Evolutionary conservation across 1,140 invertebrate genomes (phyloP).

Genomic region (Cotesia vestalis): DNA sequence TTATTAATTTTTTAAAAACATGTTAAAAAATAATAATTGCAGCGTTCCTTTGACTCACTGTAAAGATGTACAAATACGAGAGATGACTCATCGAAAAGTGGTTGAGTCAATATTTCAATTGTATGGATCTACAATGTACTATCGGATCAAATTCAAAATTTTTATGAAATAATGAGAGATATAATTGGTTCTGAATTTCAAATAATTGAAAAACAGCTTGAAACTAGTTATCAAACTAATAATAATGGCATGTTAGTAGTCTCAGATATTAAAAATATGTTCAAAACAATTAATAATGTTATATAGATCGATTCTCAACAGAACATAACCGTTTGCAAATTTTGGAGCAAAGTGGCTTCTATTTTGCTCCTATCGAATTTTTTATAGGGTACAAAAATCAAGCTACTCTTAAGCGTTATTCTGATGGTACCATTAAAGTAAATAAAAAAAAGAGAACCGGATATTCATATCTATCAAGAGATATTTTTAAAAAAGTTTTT

Average conservation of each 20-base stretch:
- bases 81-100: no score
- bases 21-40: no score
- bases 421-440: slow-evolving; percentile 10
- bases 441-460: slow-evolving; percentile 16
- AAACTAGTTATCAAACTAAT: neutral
- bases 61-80: no score
- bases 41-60: no score
- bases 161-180: neutral
- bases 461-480: slow-evolving; percentile 21
- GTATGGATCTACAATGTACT: neutral
- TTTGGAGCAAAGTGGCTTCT: slow-evolving; percentile 10
- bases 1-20: no score
- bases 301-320: neutral
- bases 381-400: neutral
- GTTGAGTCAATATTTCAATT: neutral
- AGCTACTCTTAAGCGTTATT: neutral
- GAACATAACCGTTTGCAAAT: slow-evolving; percentile 22
- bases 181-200: neutral
- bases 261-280: neutral
- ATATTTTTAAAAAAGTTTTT: slow-evolving; percentile 30
- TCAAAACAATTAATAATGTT: neutral
- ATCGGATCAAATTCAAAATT: neutral
- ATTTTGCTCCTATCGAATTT: slow-evolving; percentile 17
- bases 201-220: neutral
- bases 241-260: neutral